Base-by-base conservation (phyloP, 2,888 invertebrate genomes). In the Theodoxus fluviatilis region DNA sequence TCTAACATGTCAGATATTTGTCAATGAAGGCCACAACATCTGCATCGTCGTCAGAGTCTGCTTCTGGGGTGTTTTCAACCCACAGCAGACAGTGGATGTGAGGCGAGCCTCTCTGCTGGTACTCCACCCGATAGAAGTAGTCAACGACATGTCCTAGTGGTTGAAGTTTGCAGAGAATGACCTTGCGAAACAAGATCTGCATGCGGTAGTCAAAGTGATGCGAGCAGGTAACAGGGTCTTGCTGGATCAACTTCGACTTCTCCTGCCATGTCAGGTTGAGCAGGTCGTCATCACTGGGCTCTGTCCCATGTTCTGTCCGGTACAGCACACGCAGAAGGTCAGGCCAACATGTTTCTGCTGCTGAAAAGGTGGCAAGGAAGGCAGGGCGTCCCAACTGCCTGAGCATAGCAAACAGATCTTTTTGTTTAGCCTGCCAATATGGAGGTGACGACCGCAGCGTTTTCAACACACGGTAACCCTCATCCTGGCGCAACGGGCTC, bases 91-190 rank as follows among this genome's bases (percentile, higher is more conserved):
- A 72, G 52, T 79, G 78, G 6, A 77, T 72, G 69, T 78, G 77
- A 7, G 79, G 78, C 15, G 75, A 76, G 3, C 80, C 80, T 4
- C 79, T 68, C n/a, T 75, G 74, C 59, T 79, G 78, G 67, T 76
- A 78, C 40, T 78, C 79, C 15, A 77, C 74, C 31, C 76, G 69
- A 67, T 73, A 78, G 57, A 74, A 75, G 61, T 73, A 77, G 64
- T 79, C 77, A 9, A 37, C 28, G 3, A 76, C 67, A 43, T 74
- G 57, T 25, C 78, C 76, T 33, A 78, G 52, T 33, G 78, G 76
- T 31, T 74, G 71, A 1, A 73, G 38, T 28, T 49, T 35, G 15
- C 33, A 33, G 15, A 72, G 22, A 25, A 75, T 52, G 37, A 61
- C 3, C 2, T 47, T 71, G 9, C 71, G 73, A 7, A 77, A 52